Evolutionary conservation across 2,797 vertebrate genomes (phyloP).

Genomic region (Adelosebastes latens): DNA sequence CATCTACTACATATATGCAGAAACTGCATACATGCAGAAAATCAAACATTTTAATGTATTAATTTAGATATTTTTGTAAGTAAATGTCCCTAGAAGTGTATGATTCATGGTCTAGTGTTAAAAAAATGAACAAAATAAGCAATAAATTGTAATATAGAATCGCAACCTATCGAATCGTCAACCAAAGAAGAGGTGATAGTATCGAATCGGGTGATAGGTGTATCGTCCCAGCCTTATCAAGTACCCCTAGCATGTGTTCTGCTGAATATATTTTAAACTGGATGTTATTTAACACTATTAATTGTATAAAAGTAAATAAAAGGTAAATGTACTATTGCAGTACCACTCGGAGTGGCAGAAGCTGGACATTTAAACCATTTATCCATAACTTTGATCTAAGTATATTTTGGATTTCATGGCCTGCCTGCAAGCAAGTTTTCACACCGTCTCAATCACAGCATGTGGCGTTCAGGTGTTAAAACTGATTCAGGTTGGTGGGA

Average conservation of each 20-base stretch:
- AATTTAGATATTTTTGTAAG: fast-evolving
- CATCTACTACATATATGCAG: too few relatives aligned
- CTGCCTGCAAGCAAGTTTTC: not conserved
- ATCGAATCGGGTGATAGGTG: too few relatives aligned
- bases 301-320: not conserved
- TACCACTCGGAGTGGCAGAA: not conserved
- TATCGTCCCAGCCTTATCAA: not conserved
- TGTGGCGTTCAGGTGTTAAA: not conserved
- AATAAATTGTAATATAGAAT: too few relatives aligned
- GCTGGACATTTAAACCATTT: not conserved
- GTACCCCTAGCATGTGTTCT: not conserved
- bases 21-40: too few relatives aligned
- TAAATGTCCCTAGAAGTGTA: too few relatives aligned
- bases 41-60: too few relatives aligned
- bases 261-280: not conserved
- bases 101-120: too few relatives aligned
- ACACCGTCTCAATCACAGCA: not conserved
- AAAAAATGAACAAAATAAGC: too few relatives aligned
- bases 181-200: too few relatives aligned
- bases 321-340: not conserved
- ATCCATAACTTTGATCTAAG: not conserved
- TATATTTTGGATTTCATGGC: not conserved
- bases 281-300: not conserved
- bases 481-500: not conserved
- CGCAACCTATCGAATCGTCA: too few relatives aligned